Conservation (phyloP, 2,888 invertebrate genomes). For the Lasioglossum figueresi region DNA sequence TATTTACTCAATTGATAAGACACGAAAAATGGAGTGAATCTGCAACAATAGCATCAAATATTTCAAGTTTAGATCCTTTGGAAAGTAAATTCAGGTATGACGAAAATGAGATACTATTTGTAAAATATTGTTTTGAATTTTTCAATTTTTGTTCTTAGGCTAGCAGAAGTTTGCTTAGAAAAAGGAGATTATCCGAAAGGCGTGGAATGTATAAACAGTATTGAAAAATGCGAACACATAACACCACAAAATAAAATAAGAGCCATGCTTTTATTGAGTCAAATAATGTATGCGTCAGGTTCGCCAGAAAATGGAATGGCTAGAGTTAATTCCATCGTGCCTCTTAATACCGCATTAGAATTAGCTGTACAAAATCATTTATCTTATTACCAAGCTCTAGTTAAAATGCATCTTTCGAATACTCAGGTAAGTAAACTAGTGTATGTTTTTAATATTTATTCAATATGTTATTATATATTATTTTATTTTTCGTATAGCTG, state of each 20-base stretch:
- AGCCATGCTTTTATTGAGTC: conserved; percentile 89
- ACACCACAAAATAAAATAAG: conserved; percentile 85
- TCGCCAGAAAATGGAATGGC: conserved; percentile 86
- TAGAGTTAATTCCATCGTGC: conserved; percentile 84
- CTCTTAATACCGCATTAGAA: conserved; percentile 89
- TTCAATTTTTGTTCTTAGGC: conserved; percentile 67
- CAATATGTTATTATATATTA: not conserved
- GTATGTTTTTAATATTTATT: not conserved
- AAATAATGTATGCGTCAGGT: conserved; percentile 86
- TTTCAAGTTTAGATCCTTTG: conserved; percentile 84
- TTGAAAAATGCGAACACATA: conserved; percentile 72
- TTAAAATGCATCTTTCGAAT: conserved; percentile 92
- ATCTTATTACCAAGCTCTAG: conserved; percentile 90
- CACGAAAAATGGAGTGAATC: conserved; percentile 85
- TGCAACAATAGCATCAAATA: conserved; percentile 84
- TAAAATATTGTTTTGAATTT: conserved; percentile 11
- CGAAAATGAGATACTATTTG: not conserved
- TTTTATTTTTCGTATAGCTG: conserved; percentile 84
- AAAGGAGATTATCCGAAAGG: conserved; percentile 82
- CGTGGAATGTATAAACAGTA: conserved; percentile 71
- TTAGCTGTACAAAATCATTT: conserved; percentile 90
- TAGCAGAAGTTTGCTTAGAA: conserved; percentile 81
- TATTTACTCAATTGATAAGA: conserved; percentile 84
- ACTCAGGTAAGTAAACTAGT: conserved; percentile 85
- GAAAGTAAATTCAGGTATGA: conserved; percentile 84